A percentile compares a stretch with the other conserved stretches of the same genome.
These are phyloP conservation scores for Acrobeloides nanus DNA, from an alignment of 2,888 invertebrate species.

Conservation along the genomic window DNA sequence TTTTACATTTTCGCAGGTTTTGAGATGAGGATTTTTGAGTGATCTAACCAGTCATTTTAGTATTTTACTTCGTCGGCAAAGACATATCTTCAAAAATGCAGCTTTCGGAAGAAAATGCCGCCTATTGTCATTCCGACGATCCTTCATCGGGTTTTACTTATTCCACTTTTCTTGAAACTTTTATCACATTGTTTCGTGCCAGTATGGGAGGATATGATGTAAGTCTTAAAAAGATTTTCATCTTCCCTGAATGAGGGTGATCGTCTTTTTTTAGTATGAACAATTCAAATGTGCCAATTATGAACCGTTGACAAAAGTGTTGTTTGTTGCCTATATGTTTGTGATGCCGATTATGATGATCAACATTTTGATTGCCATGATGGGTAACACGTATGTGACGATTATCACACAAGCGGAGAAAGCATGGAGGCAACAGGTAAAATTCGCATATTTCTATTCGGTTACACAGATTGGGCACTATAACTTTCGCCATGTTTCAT, in stretches of 20 bases:
- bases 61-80: conserved; percentile 75
- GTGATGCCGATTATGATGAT: conserved; percentile 68
- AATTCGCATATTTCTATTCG: conserved; percentile 3
- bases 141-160: conserved; percentile 40
- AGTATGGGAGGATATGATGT: conserved; percentile 96
- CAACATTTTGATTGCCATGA: conserved; percentile 85
- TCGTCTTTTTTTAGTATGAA: conserved; percentile 69
- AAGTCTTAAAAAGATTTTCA: too few species aligned
- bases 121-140: too few species aligned
- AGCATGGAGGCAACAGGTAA: conserved; percentile 89
- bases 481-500: too few species aligned
- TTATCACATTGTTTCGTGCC: conserved; percentile 96
- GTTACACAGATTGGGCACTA: too few species aligned
- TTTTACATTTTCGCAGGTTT: not conserved
- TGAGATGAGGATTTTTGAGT: not conserved
- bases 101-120: conserved; percentile 34
- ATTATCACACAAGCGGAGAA: conserved; percentile 97
- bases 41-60: conserved; percentile 44
- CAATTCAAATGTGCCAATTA: conserved; percentile 82
- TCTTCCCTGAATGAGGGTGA: not conserved
- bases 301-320: conserved; percentile 81
- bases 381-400: conserved; percentile 97
- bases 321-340: conserved; percentile 96
- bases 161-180: conserved; percentile 77
- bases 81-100: conserved; percentile 57